Base-by-base conservation (phyloP, 2,113 vertebrate genomes). In the Sardina pilchardus region DNA sequence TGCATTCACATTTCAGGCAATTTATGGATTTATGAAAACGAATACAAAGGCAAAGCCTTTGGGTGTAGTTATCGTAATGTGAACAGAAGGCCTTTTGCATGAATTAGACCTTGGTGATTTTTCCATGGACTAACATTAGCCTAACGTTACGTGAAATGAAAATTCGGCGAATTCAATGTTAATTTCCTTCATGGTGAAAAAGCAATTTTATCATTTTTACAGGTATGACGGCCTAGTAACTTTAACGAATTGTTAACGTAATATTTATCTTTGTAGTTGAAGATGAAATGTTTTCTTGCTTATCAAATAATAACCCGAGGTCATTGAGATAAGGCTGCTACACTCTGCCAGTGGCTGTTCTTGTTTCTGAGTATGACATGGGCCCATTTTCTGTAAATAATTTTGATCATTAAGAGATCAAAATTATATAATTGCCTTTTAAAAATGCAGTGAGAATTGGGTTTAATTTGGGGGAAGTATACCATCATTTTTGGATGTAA, bases 91-190 rank as follows among this genome's bases (percentile, higher is more conserved):
- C 71, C 71, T 36, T 78, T 78, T 78, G 71, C 71, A 78, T 78
- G 71, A 78, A 78, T 78, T 78, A 78, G 71, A 36, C 71, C 71
- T 78, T 78, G 71, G 71, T 78, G 71, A 78, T 17, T 78, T 71
- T 78, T 36, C 71, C 71, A 36, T 34, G 30, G 71, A 78, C 10
- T 78, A 36, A 34, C 34, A 34, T 78, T 39, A 78, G 71, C 71
- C 30, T 34, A 50, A 50, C 48, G 17, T 17, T 42, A 63, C 59
- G 59, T 63, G 14, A 78, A 7, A 75, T 17, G 1, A 78, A 78
- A 78, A 78, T 16, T 78, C 71, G 71, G 14, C 36, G 9, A 71
- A 75, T 75, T 16, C 36, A 63, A 16, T 78, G 30, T 78, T 78
- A 36, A 34, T 12, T 10, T 34, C 12, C 4, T 78, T 2, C 71